These are phyloP conservation scores for Catocala nupta DNA, from an alignment of 2,888 invertebrate genomes.

Conservation along the genomic window DNA sequence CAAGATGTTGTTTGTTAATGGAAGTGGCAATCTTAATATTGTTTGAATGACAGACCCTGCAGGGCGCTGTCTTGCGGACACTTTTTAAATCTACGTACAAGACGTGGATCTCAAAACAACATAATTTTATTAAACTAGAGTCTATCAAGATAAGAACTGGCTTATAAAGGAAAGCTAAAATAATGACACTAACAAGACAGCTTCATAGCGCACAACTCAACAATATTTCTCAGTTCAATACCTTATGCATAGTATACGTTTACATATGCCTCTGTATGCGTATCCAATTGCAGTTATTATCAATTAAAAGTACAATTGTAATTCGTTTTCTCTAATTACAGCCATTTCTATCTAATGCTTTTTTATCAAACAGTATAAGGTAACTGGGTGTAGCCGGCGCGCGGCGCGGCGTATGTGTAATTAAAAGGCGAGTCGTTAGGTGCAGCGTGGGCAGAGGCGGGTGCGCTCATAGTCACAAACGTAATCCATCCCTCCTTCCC, in stretches of 20 bases:
- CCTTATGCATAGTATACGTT: no score
- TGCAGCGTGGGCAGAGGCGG: slow-evolving; percentile 39
- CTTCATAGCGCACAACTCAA: no score
- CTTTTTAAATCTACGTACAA: no score
- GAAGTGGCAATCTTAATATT: no score
- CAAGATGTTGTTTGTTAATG: no score
- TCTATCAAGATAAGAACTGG: no score
- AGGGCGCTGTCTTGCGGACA: no score
- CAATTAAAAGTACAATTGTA: background rate
- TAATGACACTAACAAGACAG: no score
- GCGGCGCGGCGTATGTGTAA: slow-evolving; percentile 48
- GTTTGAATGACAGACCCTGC: background rate
- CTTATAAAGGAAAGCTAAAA: no score
- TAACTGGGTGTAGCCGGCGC: slow-evolving; percentile 12
- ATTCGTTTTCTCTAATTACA: slow-evolving; percentile 1
- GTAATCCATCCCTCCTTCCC: slow-evolving; percentile 60
- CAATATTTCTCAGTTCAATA: no score
- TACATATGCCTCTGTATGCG: background rate
- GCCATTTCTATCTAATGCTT: slow-evolving; percentile 5
- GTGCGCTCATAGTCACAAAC: slow-evolving; percentile 52
- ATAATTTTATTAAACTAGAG: no score
- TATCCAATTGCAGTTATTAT: background rate
- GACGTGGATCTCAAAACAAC: no score
- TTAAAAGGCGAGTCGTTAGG: slow-evolving; percentile 62
- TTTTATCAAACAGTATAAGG: slow-evolving; percentile 8